Evolutionary conservation across 2,797 vertebrate genomes (phyloP), one percentile per base, ranked within the genome.

Genomic region (Siniperca obscura): DNA sequence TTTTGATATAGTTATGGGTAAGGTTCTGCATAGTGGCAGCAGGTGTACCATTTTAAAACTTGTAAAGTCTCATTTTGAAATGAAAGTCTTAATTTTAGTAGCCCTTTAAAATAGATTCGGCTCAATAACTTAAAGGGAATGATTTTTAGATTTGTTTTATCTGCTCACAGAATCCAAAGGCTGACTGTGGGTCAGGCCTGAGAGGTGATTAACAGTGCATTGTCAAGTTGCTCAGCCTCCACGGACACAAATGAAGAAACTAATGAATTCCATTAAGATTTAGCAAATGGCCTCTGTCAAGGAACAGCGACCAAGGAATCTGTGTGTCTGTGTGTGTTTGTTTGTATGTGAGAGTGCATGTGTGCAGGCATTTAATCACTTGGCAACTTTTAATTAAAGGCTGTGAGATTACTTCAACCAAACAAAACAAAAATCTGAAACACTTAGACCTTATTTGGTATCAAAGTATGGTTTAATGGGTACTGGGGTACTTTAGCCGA

Each of bases 231-330:
- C 78, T 68, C 81, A 72, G 87, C 86, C 84, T 81, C 85, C 82
- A 62, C 21, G 21, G 78, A 86, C 86, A 83, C 90, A 93, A 94
- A 94, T 91, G 82, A 93, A 92, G 85, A 90, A 95, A 93, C 87
- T 92, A 90, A 94, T 94, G 92, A 94, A 94, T 95, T 90, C 93
- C 89, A 93, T 94, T 93, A 94, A 91, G 93, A 91, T 92, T 94
- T 93, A 83, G 88, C 86, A 93, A 95, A 94, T 90, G 87, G 93
- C 84, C 91, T 93, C 91, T 86, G 93, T 82, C 84, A 91, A 80
- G 88, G 80, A 90, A 91, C 81, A 74, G 70, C 30, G 21, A 78
- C 86, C 84, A 52, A 34, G 57, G 55, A 74, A 75, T 73, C 72
- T 65, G 25, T 74, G 76, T 27, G 70, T 40, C 65, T 34, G 27